phyloP scores from a whole-genome alignment of 2,797 vertebrate species.

The Aeoliscus strigatus region DNA sequence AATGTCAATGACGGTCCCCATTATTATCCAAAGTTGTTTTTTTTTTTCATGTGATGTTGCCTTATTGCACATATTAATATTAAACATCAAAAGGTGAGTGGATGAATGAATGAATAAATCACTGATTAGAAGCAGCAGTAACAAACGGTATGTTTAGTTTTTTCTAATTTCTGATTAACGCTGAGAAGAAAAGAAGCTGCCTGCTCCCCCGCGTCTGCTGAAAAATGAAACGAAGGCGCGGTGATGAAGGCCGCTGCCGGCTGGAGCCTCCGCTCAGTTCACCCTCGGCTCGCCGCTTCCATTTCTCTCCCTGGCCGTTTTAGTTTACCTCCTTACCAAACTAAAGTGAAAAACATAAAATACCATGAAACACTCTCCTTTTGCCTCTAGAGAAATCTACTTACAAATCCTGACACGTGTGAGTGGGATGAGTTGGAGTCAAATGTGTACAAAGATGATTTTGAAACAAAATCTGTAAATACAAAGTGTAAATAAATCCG shows the following conservation, averaged over 20 bases:
- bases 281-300: no score
- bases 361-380: conserved; percentile 2
- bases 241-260: no score
- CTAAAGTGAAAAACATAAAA: conserved; percentile 39
- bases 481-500: conserved; percentile 84
- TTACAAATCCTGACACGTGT: conserved; percentile 47
- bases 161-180: no score
- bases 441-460: conserved; percentile 81
- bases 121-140: no score
- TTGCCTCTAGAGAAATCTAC: conserved; percentile 29
- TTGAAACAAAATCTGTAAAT: conserved; percentile 79
- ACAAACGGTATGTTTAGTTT: no score
- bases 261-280: no score
- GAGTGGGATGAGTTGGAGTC: conserved; percentile 57
- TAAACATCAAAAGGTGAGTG: no score
- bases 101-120: no score
- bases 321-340: no score
- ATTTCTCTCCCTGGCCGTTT: conserved; percentile 16
- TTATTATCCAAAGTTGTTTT: conserved; percentile 19
- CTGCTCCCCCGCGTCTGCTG: no score
- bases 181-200: no score
- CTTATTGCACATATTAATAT: conserved; percentile 37
- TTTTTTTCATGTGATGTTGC: conserved; percentile 33
- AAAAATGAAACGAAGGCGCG: no score
- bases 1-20: not conserved